Evolutionary conservation across 2,797 vertebrate genomes (phyloP).

Genomic region (Thunnus albacares): DNA sequence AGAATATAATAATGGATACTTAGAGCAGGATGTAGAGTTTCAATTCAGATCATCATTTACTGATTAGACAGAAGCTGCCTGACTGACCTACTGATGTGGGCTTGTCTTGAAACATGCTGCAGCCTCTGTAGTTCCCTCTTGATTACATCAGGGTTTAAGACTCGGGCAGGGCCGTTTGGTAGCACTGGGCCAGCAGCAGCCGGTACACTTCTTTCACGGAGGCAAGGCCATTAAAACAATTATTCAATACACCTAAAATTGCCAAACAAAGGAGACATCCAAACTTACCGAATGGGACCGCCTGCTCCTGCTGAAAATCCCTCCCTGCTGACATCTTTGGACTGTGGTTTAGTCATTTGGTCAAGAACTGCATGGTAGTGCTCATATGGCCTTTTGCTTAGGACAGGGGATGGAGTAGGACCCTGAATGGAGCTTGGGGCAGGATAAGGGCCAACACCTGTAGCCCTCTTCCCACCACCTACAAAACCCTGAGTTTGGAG

Average conservation of each 20-base stretch:
- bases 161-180: slow-evolving; percentile 80
- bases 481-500: slow-evolving; percentile 84
- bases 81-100: slow-evolving; percentile 78
- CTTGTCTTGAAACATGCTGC: slow-evolving; percentile 86
- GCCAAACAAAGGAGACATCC: background rate
- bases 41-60: background rate
- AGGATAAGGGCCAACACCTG: slow-evolving; percentile 63
- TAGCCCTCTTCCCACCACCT: slow-evolving; percentile 83
- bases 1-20: slow-evolving; percentile 21
- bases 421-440: slow-evolving; percentile 43
- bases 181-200: slow-evolving; percentile 83
- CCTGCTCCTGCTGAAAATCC: slow-evolving; percentile 60
- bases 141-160: slow-evolving; percentile 84
- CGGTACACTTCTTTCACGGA: slow-evolving; percentile 55
- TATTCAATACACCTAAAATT: background rate
- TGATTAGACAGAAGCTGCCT: background rate
- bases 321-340: slow-evolving; percentile 67
- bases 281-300: slow-evolving; percentile 65
- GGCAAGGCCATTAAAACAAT: background rate
- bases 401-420: slow-evolving; percentile 45
- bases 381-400: slow-evolving; percentile 86
- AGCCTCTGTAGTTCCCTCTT: slow-evolving; percentile 91
- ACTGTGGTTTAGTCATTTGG: slow-evolving; percentile 85
- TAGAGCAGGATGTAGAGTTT: background rate
- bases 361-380: slow-evolving; percentile 90